Evolutionary conservation across 2,888 invertebrate genomes (phyloP).

Genomic region (Drosophila acutilabella): DNA sequence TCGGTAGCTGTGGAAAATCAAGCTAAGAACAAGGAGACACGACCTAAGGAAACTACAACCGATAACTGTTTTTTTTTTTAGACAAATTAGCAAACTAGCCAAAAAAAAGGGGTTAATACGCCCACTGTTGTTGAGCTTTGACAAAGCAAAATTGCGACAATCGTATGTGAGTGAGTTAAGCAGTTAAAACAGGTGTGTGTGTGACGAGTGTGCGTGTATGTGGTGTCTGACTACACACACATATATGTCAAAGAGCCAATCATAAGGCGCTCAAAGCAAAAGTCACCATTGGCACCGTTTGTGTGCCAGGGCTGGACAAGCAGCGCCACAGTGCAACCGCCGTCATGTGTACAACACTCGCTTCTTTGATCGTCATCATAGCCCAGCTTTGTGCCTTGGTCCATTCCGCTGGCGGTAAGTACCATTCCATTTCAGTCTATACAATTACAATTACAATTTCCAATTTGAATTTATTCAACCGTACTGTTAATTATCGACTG

Average conservation of each 20-base stretch:
- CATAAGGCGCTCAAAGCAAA: conserved; percentile 21
- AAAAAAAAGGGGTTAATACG: not conserved
- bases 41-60: not conserved
- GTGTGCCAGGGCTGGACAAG: conserved; percentile 6
- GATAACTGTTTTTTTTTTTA: too few relatives aligned
- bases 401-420: conserved; percentile 85
- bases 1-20: conserved; percentile 28
- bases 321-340: conserved; percentile 52
- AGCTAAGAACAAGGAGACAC: conserved; percentile 28
- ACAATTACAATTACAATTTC: too few relatives aligned
- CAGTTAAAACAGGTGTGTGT: not conserved
- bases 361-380: conserved; percentile 83
- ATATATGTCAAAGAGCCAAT: conserved; percentile 19
- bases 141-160: conserved; percentile 51
- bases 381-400: conserved; percentile 84
- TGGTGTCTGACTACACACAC: not conserved
- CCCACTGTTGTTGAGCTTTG: conserved; percentile 28
- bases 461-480: too few relatives aligned
- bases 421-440: too few relatives aligned
- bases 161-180: conserved; percentile 53
- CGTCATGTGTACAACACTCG: conserved; percentile 85
- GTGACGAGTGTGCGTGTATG: not conserved
- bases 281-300: conserved; percentile 15
- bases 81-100: conserved; percentile 7
- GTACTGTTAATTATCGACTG: too few relatives aligned